Evolutionary conservation across 1,140 invertebrate species (phyloP).

Genomic region (Cheumatopsyche charites): DNA sequence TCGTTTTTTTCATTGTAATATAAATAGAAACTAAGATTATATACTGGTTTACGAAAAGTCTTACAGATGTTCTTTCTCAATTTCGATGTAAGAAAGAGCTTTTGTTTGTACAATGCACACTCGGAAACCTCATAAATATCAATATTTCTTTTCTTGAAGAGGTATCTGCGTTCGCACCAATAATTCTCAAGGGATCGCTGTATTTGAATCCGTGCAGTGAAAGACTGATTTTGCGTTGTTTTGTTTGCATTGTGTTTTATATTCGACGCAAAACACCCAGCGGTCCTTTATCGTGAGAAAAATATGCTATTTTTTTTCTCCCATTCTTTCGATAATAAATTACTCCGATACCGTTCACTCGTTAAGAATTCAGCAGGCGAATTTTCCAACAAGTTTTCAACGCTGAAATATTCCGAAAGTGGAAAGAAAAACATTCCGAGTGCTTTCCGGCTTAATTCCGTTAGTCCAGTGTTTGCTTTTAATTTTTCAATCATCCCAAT

Average conservation of each 20-base stretch:
- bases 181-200: constrained; percentile 1
- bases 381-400: no score
- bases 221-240: constrained; percentile 5
- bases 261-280: no score
- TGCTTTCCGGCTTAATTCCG: no score
- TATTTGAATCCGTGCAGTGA: constrained; percentile 2
- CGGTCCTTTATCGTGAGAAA: no score
- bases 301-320: no score
- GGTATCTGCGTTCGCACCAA: not conserved
- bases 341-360: no score
- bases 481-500: no score
- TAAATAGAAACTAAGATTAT: not conserved
- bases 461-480: no score
- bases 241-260: constrained; percentile 10
- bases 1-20: not conserved
- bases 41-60: not conserved
- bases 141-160: not conserved
- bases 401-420: no score
- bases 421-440: no score
- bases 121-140: constrained; percentile 5
- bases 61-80: not conserved
- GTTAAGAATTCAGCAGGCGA: no score
- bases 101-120: not conserved
- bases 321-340: no score
- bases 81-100: not conserved